phyloP scores from a whole-genome alignment of 2,888 invertebrate genomes.

The Andrena trimmerana region DNA sequence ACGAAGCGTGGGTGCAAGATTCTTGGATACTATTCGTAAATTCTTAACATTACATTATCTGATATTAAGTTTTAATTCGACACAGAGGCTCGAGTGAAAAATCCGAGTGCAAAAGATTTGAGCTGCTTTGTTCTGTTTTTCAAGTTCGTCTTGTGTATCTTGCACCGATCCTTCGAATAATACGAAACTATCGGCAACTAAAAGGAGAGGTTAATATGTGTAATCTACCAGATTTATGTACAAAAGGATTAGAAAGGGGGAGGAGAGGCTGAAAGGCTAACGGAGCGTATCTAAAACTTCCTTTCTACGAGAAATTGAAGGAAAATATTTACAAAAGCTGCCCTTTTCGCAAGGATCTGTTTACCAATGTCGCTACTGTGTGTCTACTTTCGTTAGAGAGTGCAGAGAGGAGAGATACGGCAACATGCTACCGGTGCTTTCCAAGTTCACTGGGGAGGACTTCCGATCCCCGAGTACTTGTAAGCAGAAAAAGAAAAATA shows the following conservation, averaged over 20 bases:
- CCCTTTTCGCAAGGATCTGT: conserved; percentile 33
- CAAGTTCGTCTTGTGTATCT: background rate
- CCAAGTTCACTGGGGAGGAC: conserved; percentile 63
- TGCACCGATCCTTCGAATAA: conserved; percentile 33
- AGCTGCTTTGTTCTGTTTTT: background rate
- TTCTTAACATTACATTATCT: background rate
- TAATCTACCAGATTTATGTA: conserved; percentile 30
- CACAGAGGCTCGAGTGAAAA: no score
- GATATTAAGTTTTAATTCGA: no score
- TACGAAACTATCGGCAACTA: conserved; percentile 11
- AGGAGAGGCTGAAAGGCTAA: background rate
- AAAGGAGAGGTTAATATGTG: conserved; percentile 16
- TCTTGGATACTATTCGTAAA: background rate
- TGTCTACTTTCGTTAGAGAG: conserved; percentile 61
- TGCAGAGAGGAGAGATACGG: conserved; percentile 70
- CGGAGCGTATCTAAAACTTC: conserved; percentile 10
- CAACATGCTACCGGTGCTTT: conserved; percentile 74
- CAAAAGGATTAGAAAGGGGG: conserved; percentile 8
- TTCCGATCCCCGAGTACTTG: conserved; percentile 60
- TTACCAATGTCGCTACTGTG: conserved; percentile 45
- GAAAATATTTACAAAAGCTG: conserved; percentile 68
- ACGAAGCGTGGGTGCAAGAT: conserved; percentile 47
- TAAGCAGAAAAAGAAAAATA: conserved; percentile 47
- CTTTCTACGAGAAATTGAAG: conserved; percentile 35
- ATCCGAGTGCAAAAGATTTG: background rate